Evolutionary conservation across 1,140 invertebrate genomes (phyloP).

Genomic region (Bathynomus jamesi): DNA sequence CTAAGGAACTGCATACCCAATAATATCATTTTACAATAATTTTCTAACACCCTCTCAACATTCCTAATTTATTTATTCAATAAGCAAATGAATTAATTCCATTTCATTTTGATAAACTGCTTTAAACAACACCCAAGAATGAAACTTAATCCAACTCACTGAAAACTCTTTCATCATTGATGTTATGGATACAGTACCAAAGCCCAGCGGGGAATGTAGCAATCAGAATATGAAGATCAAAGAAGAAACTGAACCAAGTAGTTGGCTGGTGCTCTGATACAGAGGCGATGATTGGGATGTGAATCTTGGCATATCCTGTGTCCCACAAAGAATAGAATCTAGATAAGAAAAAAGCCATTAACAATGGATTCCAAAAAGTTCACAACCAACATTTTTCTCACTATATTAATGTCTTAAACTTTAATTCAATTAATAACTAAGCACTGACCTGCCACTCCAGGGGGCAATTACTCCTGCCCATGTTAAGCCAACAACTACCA

Average conservation of each 20-base stretch:
- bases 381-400: background rate
- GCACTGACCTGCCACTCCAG: conserved; percentile 87
- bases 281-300: conserved; percentile 99
- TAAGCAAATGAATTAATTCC: too few relatives aligned
- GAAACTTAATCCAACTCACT: too few relatives aligned
- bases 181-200: conserved; percentile 96
- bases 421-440: too few relatives aligned
- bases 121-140: too few relatives aligned
- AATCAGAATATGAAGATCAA: conserved; percentile 96
- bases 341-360: background rate
- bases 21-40: too few relatives aligned
- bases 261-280: conserved; percentile 99
- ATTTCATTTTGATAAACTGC: too few relatives aligned
- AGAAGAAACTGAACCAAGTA: conserved; percentile 99
- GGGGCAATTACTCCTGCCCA: conserved; percentile 91
- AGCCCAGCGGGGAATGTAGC: conserved; percentile 94
- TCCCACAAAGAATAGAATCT: conserved; percentile 99
- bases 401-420: background rate
- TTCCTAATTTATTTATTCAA: too few relatives aligned
- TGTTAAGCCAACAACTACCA: conserved; percentile 77
- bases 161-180: conserved; percentile 97
- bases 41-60: too few relatives aligned
- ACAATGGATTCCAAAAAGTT: too few relatives aligned
- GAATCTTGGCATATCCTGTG: conserved; percentile 98
- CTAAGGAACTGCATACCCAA: too few relatives aligned